Percentiles rank a stretch among this genome's conserved stretches.
Conservation (phyloP, 2,113 vertebrate genomes). For the Asarcornis scutulata region DNA sequence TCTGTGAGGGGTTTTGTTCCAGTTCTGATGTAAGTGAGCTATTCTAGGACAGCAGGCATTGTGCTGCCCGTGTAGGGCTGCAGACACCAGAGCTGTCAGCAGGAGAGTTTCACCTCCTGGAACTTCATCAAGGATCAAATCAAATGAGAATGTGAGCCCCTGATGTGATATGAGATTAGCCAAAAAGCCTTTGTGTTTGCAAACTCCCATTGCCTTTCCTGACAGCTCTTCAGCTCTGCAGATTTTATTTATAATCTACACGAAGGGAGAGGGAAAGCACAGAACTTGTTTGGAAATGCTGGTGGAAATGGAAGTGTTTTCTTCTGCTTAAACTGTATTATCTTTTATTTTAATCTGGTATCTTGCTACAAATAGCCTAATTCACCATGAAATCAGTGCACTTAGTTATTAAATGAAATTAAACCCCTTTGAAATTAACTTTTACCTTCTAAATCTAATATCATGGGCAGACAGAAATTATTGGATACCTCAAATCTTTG, state of each 20-base stretch:
- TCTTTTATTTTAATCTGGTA: neutral
- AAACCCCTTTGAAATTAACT: neutral
- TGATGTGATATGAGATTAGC: neutral
- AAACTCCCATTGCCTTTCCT: neutral
- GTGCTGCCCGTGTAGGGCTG: neutral
- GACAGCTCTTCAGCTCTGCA: neutral
- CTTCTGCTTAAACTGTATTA: neutral
- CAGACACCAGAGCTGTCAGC: neutral
- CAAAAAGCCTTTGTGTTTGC: neutral
- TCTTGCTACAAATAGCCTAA: neutral
- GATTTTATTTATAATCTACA: neutral
- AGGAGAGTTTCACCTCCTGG: neutral
- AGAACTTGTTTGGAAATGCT: neutral
- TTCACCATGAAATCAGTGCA: neutral
- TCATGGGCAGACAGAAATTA: neutral
- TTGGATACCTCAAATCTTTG: neutral
- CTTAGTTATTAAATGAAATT: neutral
- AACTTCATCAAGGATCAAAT: conserved; percentile 1
- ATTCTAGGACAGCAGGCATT: neutral
- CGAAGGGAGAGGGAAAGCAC: neutral
- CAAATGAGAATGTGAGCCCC: neutral
- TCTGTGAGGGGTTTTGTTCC: neutral
- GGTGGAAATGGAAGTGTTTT: neutral
- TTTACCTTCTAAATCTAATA: neutral
- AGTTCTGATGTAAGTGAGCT: fast-evolving